These are phyloP conservation scores for Ctenodactylus gundi DNA, from an alignment of 2,113 vertebrate genomes.

Conservation along the genomic window DNA sequence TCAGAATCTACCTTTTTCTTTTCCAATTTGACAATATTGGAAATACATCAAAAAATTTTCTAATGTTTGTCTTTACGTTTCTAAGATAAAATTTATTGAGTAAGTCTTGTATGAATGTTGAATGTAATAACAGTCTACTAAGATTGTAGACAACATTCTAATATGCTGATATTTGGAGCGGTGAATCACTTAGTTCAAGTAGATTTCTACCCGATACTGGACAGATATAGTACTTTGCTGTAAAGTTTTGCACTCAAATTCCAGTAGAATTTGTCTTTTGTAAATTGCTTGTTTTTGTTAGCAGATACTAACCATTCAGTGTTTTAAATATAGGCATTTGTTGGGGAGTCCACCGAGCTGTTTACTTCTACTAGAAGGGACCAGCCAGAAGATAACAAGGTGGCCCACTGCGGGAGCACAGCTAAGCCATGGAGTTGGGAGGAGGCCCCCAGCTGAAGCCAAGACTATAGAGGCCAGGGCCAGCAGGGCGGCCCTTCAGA, in stretches of 20 bases:
- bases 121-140: not conserved
- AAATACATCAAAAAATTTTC: not conserved
- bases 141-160: not conserved
- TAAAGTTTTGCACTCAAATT: not conserved
- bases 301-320: not conserved
- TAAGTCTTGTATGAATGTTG: not conserved
- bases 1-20: not conserved
- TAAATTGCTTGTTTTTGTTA: not conserved
- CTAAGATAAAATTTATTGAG: not conserved
- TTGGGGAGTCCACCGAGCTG: too few species aligned
- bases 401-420: not conserved
- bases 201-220: not conserved
- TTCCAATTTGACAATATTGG: constrained; percentile 6
- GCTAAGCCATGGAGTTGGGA: not conserved
- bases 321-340: not conserved
- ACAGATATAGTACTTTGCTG: not conserved
- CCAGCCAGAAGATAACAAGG: not conserved
- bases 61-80: constrained; percentile 28
- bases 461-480: not conserved
- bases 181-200: constrained; percentile 1
- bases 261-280: not conserved
- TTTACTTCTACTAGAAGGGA: not conserved
- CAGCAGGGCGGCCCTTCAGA: not conserved
- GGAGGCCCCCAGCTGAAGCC: not conserved
- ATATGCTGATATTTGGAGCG: not conserved